These are phyloP conservation scores for Poeciliopsis turrubarensis DNA, from an alignment of 2,113 vertebrate genomes.

Conservation along the genomic window DNA sequence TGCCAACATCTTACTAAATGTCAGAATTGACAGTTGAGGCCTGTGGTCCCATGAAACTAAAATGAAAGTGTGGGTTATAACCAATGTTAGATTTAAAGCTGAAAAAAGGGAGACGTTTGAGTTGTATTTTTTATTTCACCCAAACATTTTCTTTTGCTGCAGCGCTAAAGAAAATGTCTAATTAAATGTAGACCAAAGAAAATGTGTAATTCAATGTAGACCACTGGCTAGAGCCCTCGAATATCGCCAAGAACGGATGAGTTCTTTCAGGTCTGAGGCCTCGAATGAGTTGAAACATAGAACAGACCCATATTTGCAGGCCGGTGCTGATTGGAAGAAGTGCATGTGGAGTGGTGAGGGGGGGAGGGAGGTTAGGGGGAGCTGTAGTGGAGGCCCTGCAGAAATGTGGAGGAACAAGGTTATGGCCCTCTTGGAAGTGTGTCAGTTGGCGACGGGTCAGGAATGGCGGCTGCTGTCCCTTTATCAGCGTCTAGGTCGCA, in stretches of 20 bases:
- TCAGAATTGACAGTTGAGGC: no score
- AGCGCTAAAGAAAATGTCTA: not conserved
- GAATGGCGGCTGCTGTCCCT: slow-evolving; percentile 53
- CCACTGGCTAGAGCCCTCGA: no score
- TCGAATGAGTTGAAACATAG: not conserved
- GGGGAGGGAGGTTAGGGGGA: slow-evolving; percentile 23
- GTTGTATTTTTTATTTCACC: no score
- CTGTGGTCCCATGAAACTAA: no score
- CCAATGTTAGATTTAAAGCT: no score
- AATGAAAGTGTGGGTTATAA: no score
- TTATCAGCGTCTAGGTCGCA: slow-evolving; percentile 58
- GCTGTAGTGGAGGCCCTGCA: slow-evolving; percentile 43
- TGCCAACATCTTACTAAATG: no score
- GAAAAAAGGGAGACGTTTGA: no score
- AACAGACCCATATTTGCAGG: not conserved
- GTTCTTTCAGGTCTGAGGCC: no score
- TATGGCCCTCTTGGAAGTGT: slow-evolving; percentile 63
- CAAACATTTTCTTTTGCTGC: not conserved
- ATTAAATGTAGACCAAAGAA: not conserved
- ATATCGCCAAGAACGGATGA: not conserved
- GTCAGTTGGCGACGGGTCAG: slow-evolving; percentile 70
- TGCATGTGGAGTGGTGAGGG: slow-evolving; percentile 16
- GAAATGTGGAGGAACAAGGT: slow-evolving; percentile 67
- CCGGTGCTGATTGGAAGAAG: not conserved
- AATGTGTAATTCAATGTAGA: not conserved